Evolutionary conservation across 2,888 invertebrate species (phyloP), one percentile per base, ranked within the genome.

Genomic region (Rhopalosiphum nymphaeae): DNA sequence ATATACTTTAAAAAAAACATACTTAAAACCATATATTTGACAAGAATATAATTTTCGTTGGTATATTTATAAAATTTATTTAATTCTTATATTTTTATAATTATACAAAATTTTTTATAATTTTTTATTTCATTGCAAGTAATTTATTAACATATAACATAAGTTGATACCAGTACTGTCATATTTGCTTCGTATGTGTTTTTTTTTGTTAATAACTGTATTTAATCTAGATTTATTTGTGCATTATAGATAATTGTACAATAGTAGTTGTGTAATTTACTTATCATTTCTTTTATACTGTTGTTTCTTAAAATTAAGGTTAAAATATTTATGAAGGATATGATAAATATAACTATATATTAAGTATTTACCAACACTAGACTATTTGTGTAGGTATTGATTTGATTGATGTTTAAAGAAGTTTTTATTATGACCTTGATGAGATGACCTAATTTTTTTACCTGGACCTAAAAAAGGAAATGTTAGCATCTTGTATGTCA

Each of bases 391-490:
- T 61, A 57, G 42, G 36, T 67, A 89, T 57, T 78, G 57, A 36
- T 57, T 88, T 91, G 78, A 91, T 67, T 84, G 49, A 91, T 46
- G 44, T 91, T 49, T 10, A 49, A 44, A 94, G 88, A 46, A 78
- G 13, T n/a, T 86, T 93, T 78, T 93, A 78, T 29, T 36, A 53
- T 91, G 61, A 91, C 92, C 61, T 78, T 94, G 88, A 42, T 94
- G n/a, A 92, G n/a, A 57, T 94, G 91, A 91, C 94, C 88, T 57
- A 92, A 67, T 87, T 93, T 89, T 92, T 88, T 57, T 89, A 78
- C 57, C n/a, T 36, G 56, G 26, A 93, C 36, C 94, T 95, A 88
- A 94, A 91, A 94, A 95, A 89, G 91, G 88, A 85, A 92, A 92
- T 94, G 57, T 94, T 94, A 86, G 29, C 29, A 91, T 86, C 56